Conservation (phyloP, 2,888 invertebrate species). For the Heliconius charithonia region DNA sequence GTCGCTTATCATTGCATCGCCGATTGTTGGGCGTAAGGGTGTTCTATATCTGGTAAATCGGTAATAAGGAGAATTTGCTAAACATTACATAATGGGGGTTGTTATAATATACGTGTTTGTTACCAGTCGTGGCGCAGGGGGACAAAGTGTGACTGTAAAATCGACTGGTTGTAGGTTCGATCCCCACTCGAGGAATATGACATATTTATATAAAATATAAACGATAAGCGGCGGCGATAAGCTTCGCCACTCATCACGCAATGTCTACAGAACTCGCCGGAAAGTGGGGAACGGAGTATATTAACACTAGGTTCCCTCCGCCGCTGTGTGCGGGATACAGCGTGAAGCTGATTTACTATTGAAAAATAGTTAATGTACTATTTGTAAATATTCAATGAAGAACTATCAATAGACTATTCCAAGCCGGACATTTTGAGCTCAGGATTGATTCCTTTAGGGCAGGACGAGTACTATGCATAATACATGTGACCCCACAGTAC, state of each 20-base stretch:
- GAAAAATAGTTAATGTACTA: not conserved
- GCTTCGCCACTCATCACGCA: no score
- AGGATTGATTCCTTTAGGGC: conserved; percentile 71
- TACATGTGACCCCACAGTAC: conserved; percentile 68
- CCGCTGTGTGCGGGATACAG: no score
- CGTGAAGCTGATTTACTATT: no score
- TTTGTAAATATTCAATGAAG: conserved; percentile 21
- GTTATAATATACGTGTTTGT: not conserved
- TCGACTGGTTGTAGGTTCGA: no score
- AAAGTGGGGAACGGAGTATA: no score
- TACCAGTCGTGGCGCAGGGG: no score
- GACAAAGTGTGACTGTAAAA: no score
- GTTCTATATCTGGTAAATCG: conserved; percentile 67
- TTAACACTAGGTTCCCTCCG: no score
- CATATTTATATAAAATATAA: no score
- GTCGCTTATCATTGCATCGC: conserved; percentile 74
- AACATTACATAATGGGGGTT: conserved; percentile 63
- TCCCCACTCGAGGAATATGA: no score
- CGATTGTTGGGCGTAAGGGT: conserved; percentile 68
- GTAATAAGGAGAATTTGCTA: conserved; percentile 77
- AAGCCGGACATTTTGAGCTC: conserved; percentile 59
- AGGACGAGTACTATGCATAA: conserved; percentile 70
- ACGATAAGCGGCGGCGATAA: no score
- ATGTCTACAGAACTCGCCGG: no score
- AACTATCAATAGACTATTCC: conserved; percentile 61